Percentiles rank a stretch among this genome's conserved stretches.
Evolutionary conservation across 2,113 vertebrate species (phyloP).

Genomic region (Raphicerus campestris): DNA sequence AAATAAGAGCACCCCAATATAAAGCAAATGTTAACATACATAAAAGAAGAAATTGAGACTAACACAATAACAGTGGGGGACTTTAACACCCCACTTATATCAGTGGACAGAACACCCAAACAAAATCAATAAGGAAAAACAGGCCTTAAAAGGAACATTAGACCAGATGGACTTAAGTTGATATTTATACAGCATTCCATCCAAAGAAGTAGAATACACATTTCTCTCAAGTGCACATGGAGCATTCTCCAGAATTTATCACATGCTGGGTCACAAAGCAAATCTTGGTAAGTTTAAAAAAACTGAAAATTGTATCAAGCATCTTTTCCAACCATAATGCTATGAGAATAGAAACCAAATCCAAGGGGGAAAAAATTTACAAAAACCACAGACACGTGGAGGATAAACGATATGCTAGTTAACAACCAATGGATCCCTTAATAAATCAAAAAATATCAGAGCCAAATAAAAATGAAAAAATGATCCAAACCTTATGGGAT

Average conservation of each 20-base stretch:
- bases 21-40: background rate
- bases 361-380: background rate
- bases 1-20: background rate
- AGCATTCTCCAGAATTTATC: background rate
- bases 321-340: background rate
- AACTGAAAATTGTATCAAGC: background rate
- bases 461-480: background rate
- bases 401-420: background rate
- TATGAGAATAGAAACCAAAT: background rate
- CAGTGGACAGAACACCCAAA: background rate
- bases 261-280: background rate
- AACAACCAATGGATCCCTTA: background rate
- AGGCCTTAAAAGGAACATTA: background rate
- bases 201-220: background rate
- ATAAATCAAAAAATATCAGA: background rate
- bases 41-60: background rate
- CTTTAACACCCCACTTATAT: background rate
- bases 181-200: background rate
- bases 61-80: background rate
- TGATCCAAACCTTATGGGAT: background rate
- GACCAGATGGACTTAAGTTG: background rate
- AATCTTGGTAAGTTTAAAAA: background rate
- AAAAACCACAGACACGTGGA: background rate
- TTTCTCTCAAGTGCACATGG: background rate
- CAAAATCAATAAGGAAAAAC: background rate